Base-by-base conservation (phyloP, 2,113 vertebrate species). In the Leiothrix lutea region DNA sequence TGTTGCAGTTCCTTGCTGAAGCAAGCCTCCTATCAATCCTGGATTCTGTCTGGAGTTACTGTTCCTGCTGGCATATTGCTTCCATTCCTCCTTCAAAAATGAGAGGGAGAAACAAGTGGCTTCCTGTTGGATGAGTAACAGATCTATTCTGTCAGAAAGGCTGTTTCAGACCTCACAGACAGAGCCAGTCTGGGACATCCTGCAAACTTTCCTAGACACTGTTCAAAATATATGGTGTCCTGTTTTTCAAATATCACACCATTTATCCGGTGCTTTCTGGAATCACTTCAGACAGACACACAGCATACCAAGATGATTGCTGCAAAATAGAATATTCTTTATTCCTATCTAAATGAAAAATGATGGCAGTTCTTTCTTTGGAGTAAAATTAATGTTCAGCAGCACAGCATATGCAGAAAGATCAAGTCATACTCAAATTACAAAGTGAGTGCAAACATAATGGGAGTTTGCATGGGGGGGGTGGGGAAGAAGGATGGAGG, bases 211-310 rank as follows among this genome's bases (percentile, higher is more conserved):
- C 84, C 78, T 95, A 96, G 90, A 94, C 79, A 74, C 51, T 78
- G 36, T 88, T 45, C 69, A 92, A 92, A 97, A 97, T 96, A 96
- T 22, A 90, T 70, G 78, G 78, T 97, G 79, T 77, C 93, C 78
- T 85, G 75, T 54, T 96, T 97, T 94, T 96, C 80, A 97, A 81
- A 74, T 74, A 94, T 88, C 95, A 94, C 93, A 61, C 77, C n/a
- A 92, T 97, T 96, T 96, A 87, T 97, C 91, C 92, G 62, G 66
- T 58, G 65, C 75, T 94, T 90, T 88, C 88, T 97, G 95, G 94
- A 96, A 92, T 81, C 50, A 7, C 92, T 94, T 97, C 94, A 94
- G 79, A 66, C 87, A 93, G 87, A 70, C 86, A 80, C 36, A 61
- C 28, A 95, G 54, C 80, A 85, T 77, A 93, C 90, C 88, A 95